Evolutionary conservation across 2,113 vertebrate species (phyloP).

Genomic region (Diadophis punctatus): DNA sequence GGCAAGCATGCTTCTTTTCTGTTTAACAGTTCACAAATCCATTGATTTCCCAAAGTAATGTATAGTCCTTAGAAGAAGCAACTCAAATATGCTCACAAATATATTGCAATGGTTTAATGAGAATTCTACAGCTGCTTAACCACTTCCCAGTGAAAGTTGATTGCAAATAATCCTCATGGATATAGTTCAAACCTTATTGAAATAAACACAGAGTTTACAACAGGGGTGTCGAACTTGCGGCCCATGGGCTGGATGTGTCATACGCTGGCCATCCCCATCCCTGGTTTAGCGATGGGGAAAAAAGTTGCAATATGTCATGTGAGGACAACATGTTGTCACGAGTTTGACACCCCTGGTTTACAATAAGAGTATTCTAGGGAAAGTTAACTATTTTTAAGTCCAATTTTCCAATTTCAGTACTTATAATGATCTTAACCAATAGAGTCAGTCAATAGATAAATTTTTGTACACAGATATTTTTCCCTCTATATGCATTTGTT

Average conservation of each 20-base stretch:
- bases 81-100: not conserved
- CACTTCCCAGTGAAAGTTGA: conserved; percentile 6
- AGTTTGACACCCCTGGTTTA: not conserved
- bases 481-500: not conserved
- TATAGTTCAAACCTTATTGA: not conserved
- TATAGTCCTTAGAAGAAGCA: conserved; percentile 9
- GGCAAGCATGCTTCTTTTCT: not conserved
- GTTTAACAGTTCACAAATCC: not conserved
- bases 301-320: no score
- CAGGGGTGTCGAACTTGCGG: no score
- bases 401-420: not conserved
- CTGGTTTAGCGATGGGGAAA: no score
- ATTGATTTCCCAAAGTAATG: conserved; percentile 11
- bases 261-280: no score
- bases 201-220: not conserved
- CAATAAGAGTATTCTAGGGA: not conserved
- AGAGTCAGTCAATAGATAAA: no score
- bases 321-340: no score
- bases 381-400: not conserved
- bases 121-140: not conserved
- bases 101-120: conserved; percentile 23
- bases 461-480: not conserved
- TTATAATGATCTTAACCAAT: not conserved
- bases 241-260: no score
- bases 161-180: accelerated